Conservation (phyloP, 2,797 vertebrate species). For the Ataeniobius toweri region DNA sequence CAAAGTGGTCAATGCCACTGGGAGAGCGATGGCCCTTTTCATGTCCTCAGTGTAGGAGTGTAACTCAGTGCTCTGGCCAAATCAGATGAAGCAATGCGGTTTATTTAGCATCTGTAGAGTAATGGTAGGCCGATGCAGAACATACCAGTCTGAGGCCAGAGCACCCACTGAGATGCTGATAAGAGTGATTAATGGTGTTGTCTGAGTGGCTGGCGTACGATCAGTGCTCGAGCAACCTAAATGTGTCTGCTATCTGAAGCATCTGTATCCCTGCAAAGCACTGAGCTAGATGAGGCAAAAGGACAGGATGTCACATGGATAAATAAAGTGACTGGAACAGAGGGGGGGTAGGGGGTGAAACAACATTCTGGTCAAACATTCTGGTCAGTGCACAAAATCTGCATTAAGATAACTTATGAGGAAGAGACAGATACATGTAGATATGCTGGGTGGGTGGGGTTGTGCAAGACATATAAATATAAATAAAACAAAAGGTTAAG, state of each 20-base stretch:
- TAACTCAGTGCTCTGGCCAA: constrained; percentile 68
- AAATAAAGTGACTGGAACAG: constrained; percentile 68
- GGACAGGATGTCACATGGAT: constrained; percentile 79
- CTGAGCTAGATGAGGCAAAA: constrained; percentile 77
- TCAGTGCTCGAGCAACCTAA: constrained; percentile 81
- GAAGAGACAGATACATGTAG: constrained; percentile 37
- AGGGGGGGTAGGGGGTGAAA: constrained; percentile 53
- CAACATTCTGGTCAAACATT: constrained; percentile 44
- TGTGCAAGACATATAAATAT: constrained; percentile 37
- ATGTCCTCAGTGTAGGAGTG: constrained; percentile 52
- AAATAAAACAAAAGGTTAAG: constrained; percentile 76
- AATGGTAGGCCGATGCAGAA: constrained; percentile 77
- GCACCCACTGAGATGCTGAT: constrained; percentile 82
- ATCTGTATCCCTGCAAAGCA: constrained; percentile 80
- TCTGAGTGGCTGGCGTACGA: constrained; percentile 80
- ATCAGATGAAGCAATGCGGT: constrained; percentile 70
- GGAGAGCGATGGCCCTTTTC: constrained; percentile 67
- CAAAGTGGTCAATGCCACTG: constrained; percentile 70
- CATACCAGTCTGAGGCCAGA: constrained; percentile 73
- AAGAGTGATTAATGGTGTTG: constrained; percentile 88
- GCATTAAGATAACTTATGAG: constrained; percentile 52
- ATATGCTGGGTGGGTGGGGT: neutral
- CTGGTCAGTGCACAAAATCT: constrained; percentile 67
- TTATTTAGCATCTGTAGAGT: constrained; percentile 78
- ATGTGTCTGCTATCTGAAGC: constrained; percentile 83